Percentiles rank a stretch among this genome's conserved stretches.
Evolutionary conservation across 2,797 vertebrate genomes (phyloP).

Genomic region (Diceros bicornis): DNA sequence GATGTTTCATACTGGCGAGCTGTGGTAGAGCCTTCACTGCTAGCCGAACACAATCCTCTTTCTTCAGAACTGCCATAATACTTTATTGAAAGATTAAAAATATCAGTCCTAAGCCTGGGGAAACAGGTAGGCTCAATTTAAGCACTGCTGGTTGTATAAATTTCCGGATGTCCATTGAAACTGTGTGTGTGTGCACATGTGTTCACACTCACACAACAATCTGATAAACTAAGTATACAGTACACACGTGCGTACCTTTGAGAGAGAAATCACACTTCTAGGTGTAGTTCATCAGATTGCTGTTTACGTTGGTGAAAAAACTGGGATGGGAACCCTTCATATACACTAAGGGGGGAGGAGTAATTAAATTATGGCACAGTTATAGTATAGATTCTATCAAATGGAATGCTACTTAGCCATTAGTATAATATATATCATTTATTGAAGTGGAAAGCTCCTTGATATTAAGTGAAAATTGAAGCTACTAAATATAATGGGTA

Average conservation of each 20-base stretch:
- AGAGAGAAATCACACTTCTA: not conserved
- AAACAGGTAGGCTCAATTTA: not conserved
- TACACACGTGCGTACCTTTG: not conserved
- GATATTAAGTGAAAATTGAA: conserved; percentile 10
- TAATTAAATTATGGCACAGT: not conserved
- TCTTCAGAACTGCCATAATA: not conserved
- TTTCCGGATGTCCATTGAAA: not conserved
- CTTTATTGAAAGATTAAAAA: not conserved
- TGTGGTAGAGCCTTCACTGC: not conserved
- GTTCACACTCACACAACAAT: not conserved
- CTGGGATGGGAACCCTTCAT: not conserved
- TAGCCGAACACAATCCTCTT: not conserved
- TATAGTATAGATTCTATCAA: not conserved
- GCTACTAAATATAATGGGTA: not conserved
- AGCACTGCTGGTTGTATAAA: not conserved
- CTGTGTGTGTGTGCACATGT: not conserved
- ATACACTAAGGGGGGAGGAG: not conserved
- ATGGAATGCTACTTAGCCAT: not conserved
- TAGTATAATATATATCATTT: not conserved
- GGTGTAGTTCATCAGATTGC: not conserved
- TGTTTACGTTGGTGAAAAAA: not conserved
- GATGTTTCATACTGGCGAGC: not conserved
- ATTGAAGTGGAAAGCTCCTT: not conserved
- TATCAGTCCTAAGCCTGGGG: too few species aligned
- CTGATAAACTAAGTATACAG: not conserved